These are phyloP conservation scores for Ctenochaetus hawaiiensis DNA, from an alignment of 2,797 vertebrate species.

Conservation along the genomic window DNA sequence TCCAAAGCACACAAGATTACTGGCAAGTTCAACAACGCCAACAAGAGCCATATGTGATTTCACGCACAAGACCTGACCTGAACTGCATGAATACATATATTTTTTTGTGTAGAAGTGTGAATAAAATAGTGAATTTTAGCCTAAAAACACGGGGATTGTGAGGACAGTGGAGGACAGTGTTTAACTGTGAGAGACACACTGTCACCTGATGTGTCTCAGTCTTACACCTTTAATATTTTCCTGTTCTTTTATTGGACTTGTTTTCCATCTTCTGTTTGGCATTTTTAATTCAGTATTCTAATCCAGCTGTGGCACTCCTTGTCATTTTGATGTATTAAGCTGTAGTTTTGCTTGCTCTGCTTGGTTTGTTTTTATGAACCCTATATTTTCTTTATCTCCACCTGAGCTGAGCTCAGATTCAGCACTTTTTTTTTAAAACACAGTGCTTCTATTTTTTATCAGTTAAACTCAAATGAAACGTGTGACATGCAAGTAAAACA, in stretches of 20 bases:
- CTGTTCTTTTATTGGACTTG: not conserved
- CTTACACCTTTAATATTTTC: slow-evolving; percentile 27
- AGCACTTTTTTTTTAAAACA: not conserved
- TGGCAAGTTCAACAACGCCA: slow-evolving; percentile 53
- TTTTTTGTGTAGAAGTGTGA: not conserved
- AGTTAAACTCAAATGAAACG: not conserved
- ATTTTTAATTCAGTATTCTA: slow-evolving; percentile 18
- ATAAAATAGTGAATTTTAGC: too few relatives aligned
- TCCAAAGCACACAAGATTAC: slow-evolving; percentile 34
- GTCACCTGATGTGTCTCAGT: not conserved
- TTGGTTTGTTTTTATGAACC: slow-evolving; percentile 21
- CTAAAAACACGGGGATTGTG: too few relatives aligned
- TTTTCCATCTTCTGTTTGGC: not conserved
- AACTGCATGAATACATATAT: not conserved
- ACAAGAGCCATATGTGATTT: slow-evolving; percentile 24
- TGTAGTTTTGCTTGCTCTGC: slow-evolving; percentile 25
- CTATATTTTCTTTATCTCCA: slow-evolving; percentile 9
- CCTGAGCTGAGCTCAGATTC: not conserved
- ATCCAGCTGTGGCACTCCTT: slow-evolving; percentile 31
- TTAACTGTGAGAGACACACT: slow-evolving; percentile 8
- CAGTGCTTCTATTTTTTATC: slow-evolving; percentile 6
- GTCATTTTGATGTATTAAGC: slow-evolving; percentile 41
- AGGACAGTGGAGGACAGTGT: not conserved
- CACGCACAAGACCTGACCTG: slow-evolving; percentile 3
- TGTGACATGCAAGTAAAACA: not conserved